Evolutionary conservation across 2,888 invertebrate species (phyloP), one percentile per base, ranked within the genome.

Genomic region (Zaprionus obscuricornis): DNA sequence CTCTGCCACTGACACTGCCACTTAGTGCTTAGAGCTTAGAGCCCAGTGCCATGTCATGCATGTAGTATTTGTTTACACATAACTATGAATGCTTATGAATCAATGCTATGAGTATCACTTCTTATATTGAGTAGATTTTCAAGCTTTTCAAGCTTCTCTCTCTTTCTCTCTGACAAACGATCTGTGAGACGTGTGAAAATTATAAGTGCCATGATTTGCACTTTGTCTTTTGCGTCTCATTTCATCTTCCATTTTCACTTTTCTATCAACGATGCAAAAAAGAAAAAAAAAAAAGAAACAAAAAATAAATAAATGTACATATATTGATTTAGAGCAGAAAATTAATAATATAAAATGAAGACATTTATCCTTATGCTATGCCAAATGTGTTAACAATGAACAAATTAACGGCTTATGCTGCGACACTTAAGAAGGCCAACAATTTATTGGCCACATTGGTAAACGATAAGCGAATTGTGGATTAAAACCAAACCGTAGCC

Each of bases 181-280:
- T 57, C 51, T 51, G 24, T 24, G 45, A 55, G 52, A 76, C 84
- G 78, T 81, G 82, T 83, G 78, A 81, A 81, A 62, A 76, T 81
- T 65, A 51, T 65, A 36, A 54, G 56, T 52, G 57, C 26, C 39
- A 60, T 69, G 84, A 75, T 79, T 79, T 75, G 81, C 84, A 76
- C 66, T 73, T 83, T 66, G 46, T 43, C 45, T n/a, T n/a, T n/a
- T 18, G 10, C n/a, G 3, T n/a, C 36, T 45, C 45, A 20, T 18
- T 17, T 37, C 7, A 8, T 7, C 6, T 5, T 3, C 7, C 47
- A 37, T 66, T 66, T 70, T 62, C 72, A 62, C 69, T 71, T 68
- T 70, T 62, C 49, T 6, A 6, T n/a, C 10, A 3, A 6, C 3
- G 3, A 34, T 55, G 50, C 69, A 13, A 49, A 18, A 22, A 16